Percentiles rank a stretch among this genome's conserved stretches.
These are phyloP conservation scores for Pogonognathellus flavescens DNA, from an alignment of 1,140 invertebrate genomes.

Conservation along the genomic window DNA sequence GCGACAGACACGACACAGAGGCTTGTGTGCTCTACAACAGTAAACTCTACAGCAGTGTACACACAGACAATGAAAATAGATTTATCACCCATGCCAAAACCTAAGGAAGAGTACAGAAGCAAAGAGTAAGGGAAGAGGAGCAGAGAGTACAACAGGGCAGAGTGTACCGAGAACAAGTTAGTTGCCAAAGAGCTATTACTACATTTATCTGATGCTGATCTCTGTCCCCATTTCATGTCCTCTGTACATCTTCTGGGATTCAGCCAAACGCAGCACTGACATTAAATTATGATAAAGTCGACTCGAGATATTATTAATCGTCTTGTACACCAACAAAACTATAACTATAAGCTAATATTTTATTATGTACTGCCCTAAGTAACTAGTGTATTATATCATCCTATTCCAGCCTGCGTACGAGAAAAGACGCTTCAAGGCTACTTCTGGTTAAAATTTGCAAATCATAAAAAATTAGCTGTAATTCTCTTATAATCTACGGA, in stretches of 20 bases:
- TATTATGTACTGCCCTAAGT: not conserved
- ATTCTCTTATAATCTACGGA: not conserved
- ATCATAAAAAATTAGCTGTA: slow-evolving; percentile 1
- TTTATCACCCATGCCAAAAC: slow-evolving; percentile 46
- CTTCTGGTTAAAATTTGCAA: not conserved
- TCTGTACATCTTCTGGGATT: slow-evolving; percentile 49
- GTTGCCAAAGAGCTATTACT: slow-evolving; percentile 49
- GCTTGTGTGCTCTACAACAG: not conserved
- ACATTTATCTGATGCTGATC: slow-evolving; percentile 50
- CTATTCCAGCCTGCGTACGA: not conserved
- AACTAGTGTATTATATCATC: slow-evolving; percentile 9
- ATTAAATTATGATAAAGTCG: slow-evolving; percentile 50
- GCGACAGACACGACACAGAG: not conserved
- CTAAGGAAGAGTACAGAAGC: slow-evolving; percentile 24
- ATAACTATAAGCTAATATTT: not conserved
- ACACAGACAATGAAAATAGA: slow-evolving; percentile 48
- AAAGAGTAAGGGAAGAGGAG: not conserved
- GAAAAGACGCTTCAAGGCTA: not conserved
- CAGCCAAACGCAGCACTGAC: slow-evolving; percentile 46
- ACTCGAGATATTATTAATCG: slow-evolving; percentile 47
- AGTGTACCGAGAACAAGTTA: slow-evolving; percentile 38
- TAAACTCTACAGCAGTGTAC: slow-evolving; percentile 39
- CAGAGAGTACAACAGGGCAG: not conserved
- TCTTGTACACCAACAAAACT: slow-evolving; percentile 46
- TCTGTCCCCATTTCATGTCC: slow-evolving; percentile 46